Evolutionary conservation across 1,140 invertebrate genomes (phyloP).

Genomic region (Carposina sasakii): DNA sequence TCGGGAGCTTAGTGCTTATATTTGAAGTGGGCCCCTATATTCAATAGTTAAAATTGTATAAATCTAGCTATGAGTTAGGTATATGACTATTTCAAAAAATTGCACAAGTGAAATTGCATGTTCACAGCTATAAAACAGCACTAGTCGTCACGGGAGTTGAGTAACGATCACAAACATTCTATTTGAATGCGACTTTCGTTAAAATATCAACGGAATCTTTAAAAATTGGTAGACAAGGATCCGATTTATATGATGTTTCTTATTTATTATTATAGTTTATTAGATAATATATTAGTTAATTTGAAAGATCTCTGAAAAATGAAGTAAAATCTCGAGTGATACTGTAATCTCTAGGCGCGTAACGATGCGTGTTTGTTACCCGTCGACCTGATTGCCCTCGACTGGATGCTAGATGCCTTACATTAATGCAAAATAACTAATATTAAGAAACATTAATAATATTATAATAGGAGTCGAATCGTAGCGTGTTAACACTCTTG

Average conservation of each 20-base stretch:
- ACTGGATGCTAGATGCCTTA: slow-evolving; percentile 68
- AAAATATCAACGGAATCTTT: slow-evolving; percentile 33
- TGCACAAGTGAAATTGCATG: slow-evolving; percentile 70
- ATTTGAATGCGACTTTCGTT: slow-evolving; percentile 43
- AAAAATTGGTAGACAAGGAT: slow-evolving; percentile 53
- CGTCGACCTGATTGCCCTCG: slow-evolving; percentile 59
- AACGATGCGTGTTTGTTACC: slow-evolving; percentile 42
- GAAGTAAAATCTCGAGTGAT: slow-evolving; percentile 65
- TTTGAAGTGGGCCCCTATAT: slow-evolving; percentile 65
- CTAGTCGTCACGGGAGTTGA: slow-evolving; percentile 54
- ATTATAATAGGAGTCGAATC: slow-evolving; percentile 71
- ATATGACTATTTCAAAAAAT: slow-evolving; percentile 70
- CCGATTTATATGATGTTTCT: slow-evolving; percentile 53
- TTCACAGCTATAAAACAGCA: slow-evolving; percentile 68
- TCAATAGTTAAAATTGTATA: slow-evolving; percentile 70
- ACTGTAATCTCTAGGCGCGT: slow-evolving; percentile 66
- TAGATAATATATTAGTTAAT: slow-evolving; percentile 56
- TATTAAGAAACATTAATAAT: slow-evolving; percentile 65
- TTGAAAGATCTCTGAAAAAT: slow-evolving; percentile 62
- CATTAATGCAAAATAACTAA: slow-evolving; percentile 66
- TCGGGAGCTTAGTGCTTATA: slow-evolving; percentile 50
- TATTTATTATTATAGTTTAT: slow-evolving; percentile 49
- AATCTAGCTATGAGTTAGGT: slow-evolving; percentile 70
- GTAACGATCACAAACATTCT: slow-evolving; percentile 47
- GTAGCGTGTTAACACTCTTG: slow-evolving; percentile 70